Percentiles rank a stretch among this genome's conserved stretches.
These are phyloP conservation scores for Mustela lutreola DNA, from an alignment of 2,113 vertebrate genomes.

Conservation along the genomic window DNA sequence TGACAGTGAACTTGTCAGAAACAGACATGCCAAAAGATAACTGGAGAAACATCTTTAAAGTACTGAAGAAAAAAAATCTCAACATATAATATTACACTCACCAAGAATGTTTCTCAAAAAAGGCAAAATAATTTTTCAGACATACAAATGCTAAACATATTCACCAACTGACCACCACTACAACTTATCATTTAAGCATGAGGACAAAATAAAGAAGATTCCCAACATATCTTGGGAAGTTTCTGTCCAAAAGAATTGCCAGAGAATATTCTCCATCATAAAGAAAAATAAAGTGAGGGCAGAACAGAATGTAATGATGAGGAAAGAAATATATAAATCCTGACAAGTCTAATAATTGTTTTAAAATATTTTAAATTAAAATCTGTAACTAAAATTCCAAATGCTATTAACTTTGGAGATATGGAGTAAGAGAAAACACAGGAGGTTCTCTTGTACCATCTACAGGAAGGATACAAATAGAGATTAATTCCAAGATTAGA, in stretches of 20 bases:
- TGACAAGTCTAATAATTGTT: neutral
- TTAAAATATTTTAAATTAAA: constrained; percentile 43
- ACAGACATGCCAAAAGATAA: neutral
- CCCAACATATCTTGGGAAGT: constrained; percentile 12
- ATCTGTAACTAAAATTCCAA: constrained; percentile 20
- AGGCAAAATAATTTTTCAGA: constrained; percentile 4
- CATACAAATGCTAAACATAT: neutral
- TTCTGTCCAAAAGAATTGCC: neutral
- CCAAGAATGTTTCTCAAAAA: constrained; percentile 32
- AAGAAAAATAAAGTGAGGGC: constrained; percentile 29
- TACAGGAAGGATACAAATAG: constrained; percentile 24
- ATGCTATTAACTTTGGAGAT: neutral
- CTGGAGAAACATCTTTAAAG: neutral
- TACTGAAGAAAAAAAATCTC: neutral
- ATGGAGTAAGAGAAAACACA: neutral
- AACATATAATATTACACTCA: neutral
- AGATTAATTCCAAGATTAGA: constrained; percentile 36
- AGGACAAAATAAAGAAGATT: constrained; percentile 5
- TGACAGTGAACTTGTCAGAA: neutral
- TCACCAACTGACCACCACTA: neutral
- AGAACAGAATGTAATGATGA: neutral
- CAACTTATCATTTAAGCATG: neutral
- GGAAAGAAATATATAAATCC: neutral
- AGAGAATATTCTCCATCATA: neutral
- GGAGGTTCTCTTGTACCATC: neutral